phyloP scores from a whole-genome alignment of 1,140 invertebrate genomes.

The Chlorops oryzae region DNA sequence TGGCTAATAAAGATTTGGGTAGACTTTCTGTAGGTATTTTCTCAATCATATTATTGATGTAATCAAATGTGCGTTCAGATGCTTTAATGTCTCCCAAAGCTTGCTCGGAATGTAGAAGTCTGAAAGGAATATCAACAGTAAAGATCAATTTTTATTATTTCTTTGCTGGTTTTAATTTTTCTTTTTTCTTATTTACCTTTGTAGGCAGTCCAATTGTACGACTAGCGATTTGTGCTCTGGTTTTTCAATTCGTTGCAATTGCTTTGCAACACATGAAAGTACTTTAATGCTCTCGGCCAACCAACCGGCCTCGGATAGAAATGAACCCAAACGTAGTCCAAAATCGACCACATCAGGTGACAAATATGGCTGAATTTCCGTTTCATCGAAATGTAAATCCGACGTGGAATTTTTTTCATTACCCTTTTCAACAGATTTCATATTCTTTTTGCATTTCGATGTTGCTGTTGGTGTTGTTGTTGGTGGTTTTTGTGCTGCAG shows the following conservation, averaged over 20 bases:
- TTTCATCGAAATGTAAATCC: no score
- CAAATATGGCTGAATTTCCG: no score
- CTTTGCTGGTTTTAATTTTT: background rate
- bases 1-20: constrained; percentile 52
- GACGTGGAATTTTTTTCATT: no score
- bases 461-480: background rate
- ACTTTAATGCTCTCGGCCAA: constrained; percentile 67
- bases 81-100: constrained; percentile 69
- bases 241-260: constrained; percentile 50
- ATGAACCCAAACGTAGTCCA: constrained; percentile 61
- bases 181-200: constrained; percentile 53
- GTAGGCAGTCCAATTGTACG: constrained; percentile 64
- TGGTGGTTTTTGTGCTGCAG: constrained; percentile 10
- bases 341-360: constrained; percentile 50
- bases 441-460: no score
- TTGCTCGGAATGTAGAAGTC: constrained; percentile 74
- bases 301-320: constrained; percentile 82
- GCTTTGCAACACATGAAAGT: constrained; percentile 56
- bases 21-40: constrained; percentile 15
- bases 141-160: constrained; percentile 1
- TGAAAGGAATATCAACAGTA: constrained; percentile 44
- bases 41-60: constrained; percentile 22
- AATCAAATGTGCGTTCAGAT: constrained; percentile 47
- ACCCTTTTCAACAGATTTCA: no score
- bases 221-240: constrained; percentile 48